These are phyloP conservation scores for Orthonychiurus folsomi DNA, from an alignment of 2,888 invertebrate species.

Conservation along the genomic window DNA sequence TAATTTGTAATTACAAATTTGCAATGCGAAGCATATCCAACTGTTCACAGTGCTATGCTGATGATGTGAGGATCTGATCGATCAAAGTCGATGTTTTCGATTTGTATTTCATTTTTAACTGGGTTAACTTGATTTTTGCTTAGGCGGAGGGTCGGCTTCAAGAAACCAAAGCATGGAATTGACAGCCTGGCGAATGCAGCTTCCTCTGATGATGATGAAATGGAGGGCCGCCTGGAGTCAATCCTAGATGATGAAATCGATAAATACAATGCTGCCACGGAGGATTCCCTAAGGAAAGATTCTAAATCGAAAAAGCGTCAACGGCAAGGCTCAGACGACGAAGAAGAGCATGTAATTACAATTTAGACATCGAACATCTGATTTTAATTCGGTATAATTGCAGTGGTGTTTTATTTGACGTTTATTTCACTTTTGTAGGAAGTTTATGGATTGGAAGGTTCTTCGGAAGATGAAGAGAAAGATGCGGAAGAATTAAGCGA, in stretches of 20 bases:
- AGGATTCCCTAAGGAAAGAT: constrained; percentile 16
- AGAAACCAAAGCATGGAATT: constrained; percentile 23
- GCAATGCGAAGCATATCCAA: neutral
- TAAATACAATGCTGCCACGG: constrained; percentile 30
- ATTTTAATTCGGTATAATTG: no score
- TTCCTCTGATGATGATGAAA: constrained; percentile 31
- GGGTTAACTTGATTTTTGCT: neutral
- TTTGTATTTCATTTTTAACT: neutral
- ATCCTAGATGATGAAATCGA: constrained; percentile 39
- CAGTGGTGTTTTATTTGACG: no score
- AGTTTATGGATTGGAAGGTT: constrained; percentile 15
- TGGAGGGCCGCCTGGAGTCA: constrained; percentile 26
- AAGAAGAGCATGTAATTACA: constrained; percentile 23
- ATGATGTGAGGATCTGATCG: no score
- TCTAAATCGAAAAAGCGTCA: constrained; percentile 10
- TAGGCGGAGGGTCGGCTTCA: constrained; percentile 27
- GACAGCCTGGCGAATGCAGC: constrained; percentile 27
- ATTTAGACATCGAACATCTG: no score
- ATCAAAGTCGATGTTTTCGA: neutral
- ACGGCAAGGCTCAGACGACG: constrained; percentile 26
- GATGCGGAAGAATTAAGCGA: constrained; percentile 10
- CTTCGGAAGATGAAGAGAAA: constrained; percentile 15
- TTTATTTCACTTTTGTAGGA: constrained; percentile 12
- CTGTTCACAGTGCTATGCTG: neutral
- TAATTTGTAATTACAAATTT: neutral